Base-by-base conservation (phyloP, 2,888 invertebrate genomes). In the Tenthredo mesomela region DNA sequence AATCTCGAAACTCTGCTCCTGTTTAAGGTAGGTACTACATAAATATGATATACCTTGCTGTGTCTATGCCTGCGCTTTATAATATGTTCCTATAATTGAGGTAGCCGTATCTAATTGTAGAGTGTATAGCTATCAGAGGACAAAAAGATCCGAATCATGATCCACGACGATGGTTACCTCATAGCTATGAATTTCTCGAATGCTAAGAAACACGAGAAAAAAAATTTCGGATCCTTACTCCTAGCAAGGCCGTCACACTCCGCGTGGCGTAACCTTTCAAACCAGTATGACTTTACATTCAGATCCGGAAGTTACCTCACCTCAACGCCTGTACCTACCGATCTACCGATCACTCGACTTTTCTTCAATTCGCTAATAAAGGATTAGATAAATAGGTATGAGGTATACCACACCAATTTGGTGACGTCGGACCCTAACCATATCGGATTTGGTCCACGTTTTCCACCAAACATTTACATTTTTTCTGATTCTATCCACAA, bases 221-320 rank as follows among this genome's bases (percentile, higher is more conserved):
- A 73, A 70, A 21, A 75, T 25, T 75, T 75, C 75, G 75, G 75
- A 75, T 47, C 29, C 47, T 50, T 75, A 47, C 47, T 25, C 40
- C 29, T 33, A 10, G 25, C 73, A 73, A 73, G 73, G 73, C 43
- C 75, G 75, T 75, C 47, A 75, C 75, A 75, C 75, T 75, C 47
- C 75, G 29, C 43, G 75, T 75, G 47, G 75, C 75, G 47, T 75
- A 75, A 75, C 75, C 43, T 25, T 75, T 12, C 75, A 47, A 15
- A 18, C 21, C 75, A 25, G 29, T 25, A 29, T 9, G 75, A 75
- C 29, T 25, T 47, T 61, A 54, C 18, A n/a, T 54, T 54, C 18
- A 47, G 25, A 75, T 75, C 43, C 43, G 75, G 75, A 75, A 75
- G 29, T 75, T 75, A 12, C 15, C 75, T 47, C 75, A 75, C 21